Conservation (phyloP, 2,113 vertebrate species). For the Lepisosteus oculatus region DNA sequence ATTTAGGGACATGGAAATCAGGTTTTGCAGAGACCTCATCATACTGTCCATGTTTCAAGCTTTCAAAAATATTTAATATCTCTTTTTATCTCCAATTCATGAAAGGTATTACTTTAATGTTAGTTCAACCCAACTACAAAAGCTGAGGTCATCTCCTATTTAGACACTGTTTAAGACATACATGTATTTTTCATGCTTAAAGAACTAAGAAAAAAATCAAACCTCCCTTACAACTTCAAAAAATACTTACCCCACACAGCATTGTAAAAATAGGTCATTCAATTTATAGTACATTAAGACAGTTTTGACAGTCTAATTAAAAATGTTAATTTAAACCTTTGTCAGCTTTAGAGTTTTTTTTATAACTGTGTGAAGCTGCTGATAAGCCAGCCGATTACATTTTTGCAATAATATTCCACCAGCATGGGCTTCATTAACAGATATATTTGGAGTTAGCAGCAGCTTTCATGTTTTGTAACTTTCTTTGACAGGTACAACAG, state of each 20-base stretch:
- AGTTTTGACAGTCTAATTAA: constrained; percentile 14
- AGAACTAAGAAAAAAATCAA: too few species aligned
- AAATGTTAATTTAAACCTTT: constrained; percentile 8
- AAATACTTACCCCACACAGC: not conserved
- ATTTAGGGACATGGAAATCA: constrained; percentile 3
- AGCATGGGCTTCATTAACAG: not conserved
- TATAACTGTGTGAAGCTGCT: not conserved
- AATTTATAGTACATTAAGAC: not conserved
- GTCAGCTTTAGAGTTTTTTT: constrained; percentile 3
- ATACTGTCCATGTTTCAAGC: not conserved
- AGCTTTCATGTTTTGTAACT: constrained; percentile 18
- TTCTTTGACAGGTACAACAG: constrained; percentile 24
- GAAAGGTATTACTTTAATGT: too few species aligned
- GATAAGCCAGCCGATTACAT: constrained; percentile 3
- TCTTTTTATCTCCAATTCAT: too few species aligned
- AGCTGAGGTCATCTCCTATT: too few species aligned
- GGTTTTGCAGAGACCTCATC: not conserved
- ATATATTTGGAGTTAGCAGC: not conserved
- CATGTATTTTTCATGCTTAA: too few species aligned
- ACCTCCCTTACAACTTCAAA: too few species aligned
- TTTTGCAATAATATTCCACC: constrained; percentile 9
- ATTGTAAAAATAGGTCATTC: constrained; percentile 1
- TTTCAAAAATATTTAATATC: too few species aligned
- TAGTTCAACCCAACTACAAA: too few species aligned
- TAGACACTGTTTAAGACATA: too few species aligned